These are phyloP conservation scores for Pedicia rivosa DNA, from an alignment of 2,888 invertebrate genomes.

Conservation along the genomic window DNA sequence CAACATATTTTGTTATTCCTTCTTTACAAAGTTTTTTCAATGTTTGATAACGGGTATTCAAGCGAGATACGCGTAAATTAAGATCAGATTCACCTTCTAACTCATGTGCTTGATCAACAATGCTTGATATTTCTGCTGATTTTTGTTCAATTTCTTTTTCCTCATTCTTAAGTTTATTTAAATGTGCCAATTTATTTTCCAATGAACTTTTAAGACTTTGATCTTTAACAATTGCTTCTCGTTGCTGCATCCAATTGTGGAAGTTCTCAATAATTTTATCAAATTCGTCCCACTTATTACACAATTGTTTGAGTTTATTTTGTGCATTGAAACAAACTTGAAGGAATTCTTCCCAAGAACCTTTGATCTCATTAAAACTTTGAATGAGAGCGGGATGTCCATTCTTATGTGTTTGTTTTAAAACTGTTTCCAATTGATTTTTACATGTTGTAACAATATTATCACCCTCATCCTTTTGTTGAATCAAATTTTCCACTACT, in stretches of 20 bases:
- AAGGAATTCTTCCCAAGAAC: slow-evolving; percentile 60
- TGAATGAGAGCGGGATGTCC: slow-evolving; percentile 60
- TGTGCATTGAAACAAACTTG: slow-evolving; percentile 52
- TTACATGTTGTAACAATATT: slow-evolving; percentile 52
- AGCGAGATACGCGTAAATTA: slow-evolving; percentile 54
- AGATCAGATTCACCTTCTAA: slow-evolving; percentile 62
- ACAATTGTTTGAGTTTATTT: slow-evolving; percentile 54
- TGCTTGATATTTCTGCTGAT: slow-evolving; percentile 46
- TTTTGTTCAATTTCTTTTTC: slow-evolving; percentile 54
- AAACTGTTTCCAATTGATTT: slow-evolving; percentile 50
- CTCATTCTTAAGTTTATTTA: slow-evolving; percentile 56
- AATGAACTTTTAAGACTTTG: slow-evolving; percentile 75
- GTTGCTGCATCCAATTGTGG: slow-evolving; percentile 70
- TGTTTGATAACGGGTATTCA: slow-evolving; percentile 67
- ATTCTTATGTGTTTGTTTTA: slow-evolving; percentile 57
- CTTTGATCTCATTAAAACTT: slow-evolving; percentile 56
- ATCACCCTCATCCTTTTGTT: slow-evolving; percentile 58
- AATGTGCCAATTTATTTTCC: slow-evolving; percentile 63
- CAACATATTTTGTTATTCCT: slow-evolving; percentile 63
- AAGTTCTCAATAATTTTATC: slow-evolving; percentile 61
- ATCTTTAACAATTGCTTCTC: slow-evolving; percentile 74
- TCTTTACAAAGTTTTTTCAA: slow-evolving; percentile 70
- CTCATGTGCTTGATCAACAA: slow-evolving; percentile 50
- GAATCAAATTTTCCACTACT: slow-evolving; percentile 57
- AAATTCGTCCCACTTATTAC: slow-evolving; percentile 68